Base-by-base conservation (phyloP, 2,888 invertebrate genomes). In the Yponomeuta sedellus region DNA sequence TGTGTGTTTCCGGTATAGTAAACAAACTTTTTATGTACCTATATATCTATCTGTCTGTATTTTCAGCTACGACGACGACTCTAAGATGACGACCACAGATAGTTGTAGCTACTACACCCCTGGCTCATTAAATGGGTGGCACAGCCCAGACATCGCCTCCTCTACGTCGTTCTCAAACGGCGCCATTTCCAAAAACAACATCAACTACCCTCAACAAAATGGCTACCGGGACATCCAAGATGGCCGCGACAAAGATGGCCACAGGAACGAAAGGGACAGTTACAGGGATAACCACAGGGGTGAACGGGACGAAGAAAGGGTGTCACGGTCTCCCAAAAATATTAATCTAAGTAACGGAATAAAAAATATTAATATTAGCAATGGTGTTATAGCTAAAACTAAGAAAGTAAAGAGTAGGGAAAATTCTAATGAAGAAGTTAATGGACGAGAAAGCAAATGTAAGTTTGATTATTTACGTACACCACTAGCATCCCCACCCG, bases 41-140 rank as follows among this genome's bases (percentile, higher is more conserved):
- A 34, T 8, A 34, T 8, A 34, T 5, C 34, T 34, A 34, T 8
- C 8, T 25, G 5, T 25, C 25, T 34, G 6, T 16, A 25, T 28
- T 81, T 81, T 39, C 74, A 92, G 92, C 69, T 89, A 85, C 68
- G 92, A 92, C 59, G 92, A 92, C 67, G 92, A 92, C 75, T 92
- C 92, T 19, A 93, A 94, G 77, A 88, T 91, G 89, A 92, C 93
- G n/a, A 88, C 92, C 28, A 92, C 93, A 67, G 93, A 93, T 72
- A 93, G 92, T 72, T 91, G 92, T 70, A 93, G 92, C 67, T 88
- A 86, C 77, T 88, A 88, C 72, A 88, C 92, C 1, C 92, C 92
- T 16, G 90, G 91, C 20, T 92, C 92, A 68, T 82, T 92, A 66
- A 93, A 93, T 71, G 93, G 93, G 12, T 93, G 93, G 93, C 89